These are phyloP conservation scores for Typhlomys cinereus DNA, from an alignment of 2,113 vertebrate species.

Conservation along the genomic window DNA sequence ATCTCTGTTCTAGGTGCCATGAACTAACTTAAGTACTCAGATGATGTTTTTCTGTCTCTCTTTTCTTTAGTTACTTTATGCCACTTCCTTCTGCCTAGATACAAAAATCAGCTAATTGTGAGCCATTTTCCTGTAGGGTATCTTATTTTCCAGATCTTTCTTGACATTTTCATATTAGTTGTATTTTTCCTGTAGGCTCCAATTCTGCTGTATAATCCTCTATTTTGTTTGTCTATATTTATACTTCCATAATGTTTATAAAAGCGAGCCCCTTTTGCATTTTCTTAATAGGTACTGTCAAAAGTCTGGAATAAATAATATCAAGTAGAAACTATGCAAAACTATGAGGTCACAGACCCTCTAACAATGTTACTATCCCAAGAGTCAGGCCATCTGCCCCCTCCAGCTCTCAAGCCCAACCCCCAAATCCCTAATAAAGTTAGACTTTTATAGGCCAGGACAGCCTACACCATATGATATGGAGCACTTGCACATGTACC, in stretches of 20 bases:
- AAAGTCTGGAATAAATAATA: not conserved
- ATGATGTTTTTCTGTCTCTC: not conserved
- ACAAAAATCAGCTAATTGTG: too few species aligned
- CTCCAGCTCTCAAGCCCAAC: too few species aligned
- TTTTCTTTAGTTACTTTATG: fast-evolving
- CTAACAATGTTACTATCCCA: too few species aligned
- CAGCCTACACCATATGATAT: too few species aligned
- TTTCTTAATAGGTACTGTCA: not conserved
- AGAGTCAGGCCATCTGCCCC: too few species aligned
- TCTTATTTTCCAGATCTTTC: not conserved
- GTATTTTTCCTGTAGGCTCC: not conserved
- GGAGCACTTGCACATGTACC: too few species aligned
- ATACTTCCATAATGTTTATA: not conserved
- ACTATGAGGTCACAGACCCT: too few species aligned
- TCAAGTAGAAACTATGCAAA: not conserved
- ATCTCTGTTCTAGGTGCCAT: not conserved
- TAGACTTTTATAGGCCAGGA: too few species aligned
- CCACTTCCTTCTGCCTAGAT: not conserved
- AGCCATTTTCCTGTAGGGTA: not conserved
- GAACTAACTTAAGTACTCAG: too few species aligned
- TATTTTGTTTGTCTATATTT: not conserved
- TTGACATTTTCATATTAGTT: not conserved
- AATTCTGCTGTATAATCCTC: not conserved
- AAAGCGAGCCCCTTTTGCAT: not conserved
- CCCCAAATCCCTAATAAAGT: too few species aligned